phyloP scores from a whole-genome alignment of 1,140 invertebrate species.

The Drosophila sproati region DNA sequence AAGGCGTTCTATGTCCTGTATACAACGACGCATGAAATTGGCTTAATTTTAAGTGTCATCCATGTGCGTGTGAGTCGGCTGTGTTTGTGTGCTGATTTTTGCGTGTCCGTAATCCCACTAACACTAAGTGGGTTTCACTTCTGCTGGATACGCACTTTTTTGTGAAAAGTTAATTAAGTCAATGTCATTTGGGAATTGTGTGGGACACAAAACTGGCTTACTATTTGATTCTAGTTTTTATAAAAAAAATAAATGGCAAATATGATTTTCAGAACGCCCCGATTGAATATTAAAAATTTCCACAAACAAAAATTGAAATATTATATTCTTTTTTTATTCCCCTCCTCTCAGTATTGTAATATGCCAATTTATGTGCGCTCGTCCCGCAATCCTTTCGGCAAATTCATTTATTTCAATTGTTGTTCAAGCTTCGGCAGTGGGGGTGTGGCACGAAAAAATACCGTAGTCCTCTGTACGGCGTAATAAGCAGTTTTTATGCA shows the following conservation, averaged over 20 bases:
- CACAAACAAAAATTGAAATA: constrained; percentile 23
- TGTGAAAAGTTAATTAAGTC: constrained; percentile 50
- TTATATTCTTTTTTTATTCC: constrained; percentile 9
- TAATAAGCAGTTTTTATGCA: constrained; percentile 81
- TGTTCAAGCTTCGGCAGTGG: constrained; percentile 50
- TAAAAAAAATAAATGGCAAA: constrained; percentile 10
- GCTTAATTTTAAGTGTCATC: constrained; percentile 64
- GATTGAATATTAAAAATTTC: constrained; percentile 38
- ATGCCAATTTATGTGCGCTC: constrained; percentile 67
- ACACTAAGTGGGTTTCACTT: constrained; percentile 13
- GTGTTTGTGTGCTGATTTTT: not conserved
- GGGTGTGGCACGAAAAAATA: constrained; percentile 1
- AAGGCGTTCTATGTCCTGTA: constrained; percentile 2
- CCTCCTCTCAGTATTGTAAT: constrained; percentile 32
- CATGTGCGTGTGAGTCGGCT: constrained; percentile 6
- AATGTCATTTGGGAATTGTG: not conserved
- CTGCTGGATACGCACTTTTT: constrained; percentile 20
- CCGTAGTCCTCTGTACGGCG: constrained; percentile 61
- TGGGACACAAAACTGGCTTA: constrained; percentile 1
- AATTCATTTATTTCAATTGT: constrained; percentile 83
- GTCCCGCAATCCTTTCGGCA: constrained; percentile 64
- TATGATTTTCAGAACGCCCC: constrained; percentile 26
- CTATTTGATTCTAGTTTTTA: constrained; percentile 59
- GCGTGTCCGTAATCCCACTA: constrained; percentile 13
- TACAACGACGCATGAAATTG: constrained; percentile 63